Base-by-base conservation (phyloP, 2,113 vertebrate species). In the Lathamus discolor region DNA sequence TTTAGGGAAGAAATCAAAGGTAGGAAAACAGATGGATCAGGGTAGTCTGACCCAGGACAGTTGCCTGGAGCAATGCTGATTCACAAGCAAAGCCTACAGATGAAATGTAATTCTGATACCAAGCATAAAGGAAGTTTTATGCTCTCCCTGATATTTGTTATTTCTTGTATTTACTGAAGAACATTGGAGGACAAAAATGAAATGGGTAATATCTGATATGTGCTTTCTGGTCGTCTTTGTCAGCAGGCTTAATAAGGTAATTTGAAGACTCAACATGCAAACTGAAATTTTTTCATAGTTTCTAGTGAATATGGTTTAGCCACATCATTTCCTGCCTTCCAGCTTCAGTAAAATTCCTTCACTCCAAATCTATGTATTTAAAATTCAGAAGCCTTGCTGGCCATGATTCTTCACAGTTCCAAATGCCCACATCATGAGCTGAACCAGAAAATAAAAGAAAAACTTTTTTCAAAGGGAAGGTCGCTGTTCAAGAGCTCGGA, bases 361-460 rank as follows among this genome's bases (percentile, higher is more conserved):
- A 69, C 22, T 73, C 17, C 37, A 74, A 79, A 86, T 81, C 43
- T 49, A 46, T 11, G 6, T 19, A 91, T 28, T 18, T 82, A 82
- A 86, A 91, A 76, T 85, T 73, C 33, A 76, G 52, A 92, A 92
- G 68, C 31, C 8, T 29, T 83, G 19, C 33, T 66, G 17, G 17
- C 19, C 66, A 13, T 78, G 72, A 51, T 68, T n/a, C 41, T 73
- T 89, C 70, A 46, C 5, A 39, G 10, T 76, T 90, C 70, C n/a
- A 73, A 39, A 61, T 51, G 61, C 37, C 24, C 29, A 72, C 33
- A 44, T 35, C 92, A 68, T 91, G 76, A 93, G 49, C 37, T 94
- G 86, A 96, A 95, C 83, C 70, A 90, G 87, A 94, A 95, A 93
- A 91, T 68, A 92, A 90, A 95, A 66, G 10, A 79, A 86, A 92